These are phyloP conservation scores for Pseudomyrmex cubaensis DNA, from an alignment of 1,140 invertebrate species.

Conservation along the genomic window DNA sequence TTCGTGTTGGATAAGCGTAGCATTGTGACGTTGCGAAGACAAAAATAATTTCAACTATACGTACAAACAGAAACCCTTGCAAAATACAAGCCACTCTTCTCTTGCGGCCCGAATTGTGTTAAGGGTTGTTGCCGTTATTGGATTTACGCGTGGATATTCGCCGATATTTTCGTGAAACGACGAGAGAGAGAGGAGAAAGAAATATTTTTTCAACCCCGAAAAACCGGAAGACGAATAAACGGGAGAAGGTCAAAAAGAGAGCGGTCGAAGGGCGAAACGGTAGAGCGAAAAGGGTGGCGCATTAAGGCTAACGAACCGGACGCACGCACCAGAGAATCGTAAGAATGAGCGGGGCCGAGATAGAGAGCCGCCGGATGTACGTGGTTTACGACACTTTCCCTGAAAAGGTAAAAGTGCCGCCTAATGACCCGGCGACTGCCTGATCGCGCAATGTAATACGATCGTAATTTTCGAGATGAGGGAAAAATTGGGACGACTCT, in stretches of 20 bases:
- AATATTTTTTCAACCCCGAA: conserved; percentile 33
- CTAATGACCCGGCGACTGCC: conserved; percentile 54
- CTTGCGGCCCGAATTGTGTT: too few relatives aligned
- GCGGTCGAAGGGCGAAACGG: conserved; percentile 39
- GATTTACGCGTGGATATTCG: too few relatives aligned
- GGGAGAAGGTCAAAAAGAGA: background rate
- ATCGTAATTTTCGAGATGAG: background rate
- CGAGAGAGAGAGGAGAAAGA: conserved; percentile 5
- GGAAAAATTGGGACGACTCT: background rate
- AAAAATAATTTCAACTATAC: too few relatives aligned
- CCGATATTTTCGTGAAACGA: conserved; percentile 5
- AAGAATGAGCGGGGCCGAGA: conserved; percentile 43
- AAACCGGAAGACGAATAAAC: conserved; percentile 44
- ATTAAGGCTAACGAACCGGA: conserved; percentile 74
- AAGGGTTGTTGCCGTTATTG: too few relatives aligned
- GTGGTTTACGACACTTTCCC: conserved; percentile 71
- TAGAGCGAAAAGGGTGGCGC: conserved; percentile 63
- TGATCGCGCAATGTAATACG: conserved; percentile 14
- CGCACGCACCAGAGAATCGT: conserved; percentile 64
- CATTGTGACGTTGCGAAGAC: too few relatives aligned
- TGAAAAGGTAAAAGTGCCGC: conserved; percentile 51
- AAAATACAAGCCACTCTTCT: too few relatives aligned
- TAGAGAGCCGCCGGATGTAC: conserved; percentile 65
- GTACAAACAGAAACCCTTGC: too few relatives aligned
- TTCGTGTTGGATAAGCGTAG: background rate